These are phyloP conservation scores for Heteromurus nitidus DNA, from an alignment of 2,888 invertebrate genomes.

Conservation along the genomic window DNA sequence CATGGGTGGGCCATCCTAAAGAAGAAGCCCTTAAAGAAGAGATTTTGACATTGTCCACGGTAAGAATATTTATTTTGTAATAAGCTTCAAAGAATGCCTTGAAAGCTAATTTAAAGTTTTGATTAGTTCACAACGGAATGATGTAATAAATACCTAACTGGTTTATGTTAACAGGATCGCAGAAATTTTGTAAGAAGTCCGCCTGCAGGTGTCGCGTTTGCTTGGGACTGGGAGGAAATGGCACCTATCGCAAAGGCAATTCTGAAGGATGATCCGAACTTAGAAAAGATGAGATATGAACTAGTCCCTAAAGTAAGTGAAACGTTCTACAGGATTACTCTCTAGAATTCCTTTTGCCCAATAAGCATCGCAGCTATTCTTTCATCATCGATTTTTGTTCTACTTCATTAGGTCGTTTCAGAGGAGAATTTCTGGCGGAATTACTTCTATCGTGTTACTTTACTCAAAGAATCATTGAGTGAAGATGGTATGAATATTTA, in stretches of 20 bases:
- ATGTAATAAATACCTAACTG: too few species aligned
- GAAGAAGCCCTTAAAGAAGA: conserved; percentile 96
- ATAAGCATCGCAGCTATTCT: background rate
- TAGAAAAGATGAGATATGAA: conserved; percentile 99
- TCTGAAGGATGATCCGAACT: conserved; percentile 94
- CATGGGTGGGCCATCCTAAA: conserved; percentile 97
- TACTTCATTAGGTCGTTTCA: conserved; percentile 79
- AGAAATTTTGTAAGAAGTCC: conserved; percentile 98
- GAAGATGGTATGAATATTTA: conserved; percentile 66
- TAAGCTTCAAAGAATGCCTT: background rate
- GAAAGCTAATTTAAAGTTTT: too few species aligned
- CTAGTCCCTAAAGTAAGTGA: conserved; percentile 98
- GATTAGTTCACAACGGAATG: too few species aligned
- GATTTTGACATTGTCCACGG: conserved; percentile 93
- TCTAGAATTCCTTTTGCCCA: background rate
- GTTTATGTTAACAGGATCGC: conserved; percentile 84
- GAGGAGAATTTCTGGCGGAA: conserved; percentile 99
- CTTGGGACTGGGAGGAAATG: conserved; percentile 94
- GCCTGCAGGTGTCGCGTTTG: conserved; percentile 95
- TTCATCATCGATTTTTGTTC: background rate
- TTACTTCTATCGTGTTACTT: conserved; percentile 99
- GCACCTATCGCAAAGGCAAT: conserved; percentile 96
- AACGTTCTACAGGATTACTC: background rate
- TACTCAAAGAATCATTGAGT: conserved; percentile 93
- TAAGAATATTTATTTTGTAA: conserved; percentile 75